Percentiles rank a stretch among this genome's conserved stretches.
These are phyloP conservation scores for Penaeus vannamei DNA, from an alignment of 1,140 invertebrate species.

Conservation along the genomic window DNA sequence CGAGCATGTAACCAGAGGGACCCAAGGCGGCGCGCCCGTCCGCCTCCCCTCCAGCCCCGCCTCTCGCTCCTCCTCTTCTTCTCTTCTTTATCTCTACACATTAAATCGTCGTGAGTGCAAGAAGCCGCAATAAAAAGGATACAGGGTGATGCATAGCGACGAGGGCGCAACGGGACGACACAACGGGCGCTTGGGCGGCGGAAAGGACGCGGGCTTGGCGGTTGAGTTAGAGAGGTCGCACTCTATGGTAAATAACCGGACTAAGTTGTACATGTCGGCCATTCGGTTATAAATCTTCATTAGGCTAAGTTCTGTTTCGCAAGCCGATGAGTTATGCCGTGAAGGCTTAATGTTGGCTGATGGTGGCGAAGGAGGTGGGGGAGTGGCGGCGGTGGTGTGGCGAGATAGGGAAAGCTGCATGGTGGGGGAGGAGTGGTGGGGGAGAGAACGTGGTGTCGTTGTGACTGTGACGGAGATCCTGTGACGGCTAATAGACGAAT, in stretches of 20 bases:
- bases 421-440: neutral
- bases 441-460: neutral
- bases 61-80: slow-evolving; percentile 8
- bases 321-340: slow-evolving; percentile 50
- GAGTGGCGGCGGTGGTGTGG: slow-evolving; percentile 13
- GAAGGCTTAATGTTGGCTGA: slow-evolving; percentile 39
- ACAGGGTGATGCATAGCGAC: too few relatives aligned
- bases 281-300: slow-evolving; percentile 54
- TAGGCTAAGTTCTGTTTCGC: slow-evolving; percentile 55
- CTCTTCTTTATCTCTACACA: neutral
- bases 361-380: neutral
- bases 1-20: slow-evolving; percentile 8
- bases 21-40: slow-evolving; percentile 5
- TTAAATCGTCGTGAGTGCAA: neutral
- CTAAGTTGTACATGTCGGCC: slow-evolving; percentile 9
- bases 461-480: too few relatives aligned
- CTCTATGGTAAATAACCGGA: slow-evolving; percentile 7
- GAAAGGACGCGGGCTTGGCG: neutral
- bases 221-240: neutral
- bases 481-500: neutral
- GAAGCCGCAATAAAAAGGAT: too few relatives aligned
- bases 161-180: too few relatives aligned
- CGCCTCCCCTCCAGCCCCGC: neutral
- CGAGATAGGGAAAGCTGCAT: slow-evolving; percentile 9
- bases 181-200: too few relatives aligned